Evolutionary conservation across 2,888 invertebrate genomes (phyloP).

Genomic region (Priocnemis perturbator): DNA sequence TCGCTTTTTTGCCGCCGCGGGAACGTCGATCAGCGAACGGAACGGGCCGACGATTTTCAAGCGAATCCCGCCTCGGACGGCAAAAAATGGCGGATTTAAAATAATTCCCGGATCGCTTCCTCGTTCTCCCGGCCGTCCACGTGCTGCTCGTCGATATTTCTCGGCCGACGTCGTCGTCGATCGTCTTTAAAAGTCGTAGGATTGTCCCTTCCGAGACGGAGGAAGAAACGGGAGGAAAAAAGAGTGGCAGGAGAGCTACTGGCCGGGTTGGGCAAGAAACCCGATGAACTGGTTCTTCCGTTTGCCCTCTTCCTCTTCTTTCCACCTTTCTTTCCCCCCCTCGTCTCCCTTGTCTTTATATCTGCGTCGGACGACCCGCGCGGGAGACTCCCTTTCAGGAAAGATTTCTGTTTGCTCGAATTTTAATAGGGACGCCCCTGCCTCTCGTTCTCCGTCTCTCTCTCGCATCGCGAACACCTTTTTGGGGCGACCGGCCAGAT

Average conservation of each 20-base stretch:
- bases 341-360: constrained; percentile 8
- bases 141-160: constrained; percentile 3
- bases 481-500: not conserved
- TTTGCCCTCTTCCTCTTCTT: constrained; percentile 17
- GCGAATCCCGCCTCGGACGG: too few species aligned
- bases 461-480: not conserved
- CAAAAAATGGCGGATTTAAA: too few species aligned
- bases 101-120: constrained; percentile 8
- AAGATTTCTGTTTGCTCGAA: constrained; percentile 39
- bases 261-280: constrained; percentile 43
- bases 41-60: too few species aligned
- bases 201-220: constrained; percentile 46
- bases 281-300: constrained; percentile 54
- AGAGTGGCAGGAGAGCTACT: too few species aligned
- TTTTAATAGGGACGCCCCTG: constrained; percentile 44
- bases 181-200: constrained; percentile 44
- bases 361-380: constrained; percentile 18
- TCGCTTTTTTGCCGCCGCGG: too few species aligned
- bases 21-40: too few species aligned
- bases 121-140: not conserved
- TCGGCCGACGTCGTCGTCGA: constrained; percentile 11
- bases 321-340: constrained; percentile 6
- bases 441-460: constrained; percentile 2
- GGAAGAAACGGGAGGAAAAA: constrained; percentile 5
- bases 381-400: constrained; percentile 11